Base-by-base conservation (phyloP, 1,140 invertebrate species). In the Marisa cornuarietis region DNA sequence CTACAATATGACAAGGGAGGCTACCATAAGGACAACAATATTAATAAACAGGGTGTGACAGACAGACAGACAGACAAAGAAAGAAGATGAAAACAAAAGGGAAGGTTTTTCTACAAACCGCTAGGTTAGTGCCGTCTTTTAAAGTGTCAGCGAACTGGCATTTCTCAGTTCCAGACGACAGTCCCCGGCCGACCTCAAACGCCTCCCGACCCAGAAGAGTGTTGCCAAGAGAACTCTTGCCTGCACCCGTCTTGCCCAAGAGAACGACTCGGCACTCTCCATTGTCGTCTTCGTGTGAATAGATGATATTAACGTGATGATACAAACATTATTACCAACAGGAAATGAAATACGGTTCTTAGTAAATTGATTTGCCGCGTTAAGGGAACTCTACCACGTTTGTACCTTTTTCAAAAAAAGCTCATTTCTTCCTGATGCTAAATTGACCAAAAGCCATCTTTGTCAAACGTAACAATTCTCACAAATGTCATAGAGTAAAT, bases 181-280 rank as follows among this genome's bases (percentile, higher is more conserved):
- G 52, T 10, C 71, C 71, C 26, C 24, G 49, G 13, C 49, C 71
- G 8, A 73, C 20, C 51, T 52, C 26, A 54, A 73, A 73, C 51
- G 31, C 71, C 24, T 14, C 10, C 16, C 58, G 62, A 13, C 68
- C 68, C 31, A 78, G 20, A 18, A 79, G 24, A 31, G 26, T 9
- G 42, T 71, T 76, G 16, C 66, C 54, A 16, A 68, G 18, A 49
- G 68, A 31, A 62, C 73, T 71, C 31, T 79, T 71, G n/a, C 65
- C 51, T 3, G 62, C 62, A 22, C 72, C 61, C 42, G 76, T 62
- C 31, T 72, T 76, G 51, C 62, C 65, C 62, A 72, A 42, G 26
- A 78, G 54, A 20, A 72, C 49, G 8, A 61, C 51, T 65, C 72
- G 71, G 11, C 42, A 14, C 6, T 42, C 31, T 4, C 1, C 31